Base-by-base conservation (phyloP, 2,113 vertebrate genomes). In the Pituophis catenifer region DNA sequence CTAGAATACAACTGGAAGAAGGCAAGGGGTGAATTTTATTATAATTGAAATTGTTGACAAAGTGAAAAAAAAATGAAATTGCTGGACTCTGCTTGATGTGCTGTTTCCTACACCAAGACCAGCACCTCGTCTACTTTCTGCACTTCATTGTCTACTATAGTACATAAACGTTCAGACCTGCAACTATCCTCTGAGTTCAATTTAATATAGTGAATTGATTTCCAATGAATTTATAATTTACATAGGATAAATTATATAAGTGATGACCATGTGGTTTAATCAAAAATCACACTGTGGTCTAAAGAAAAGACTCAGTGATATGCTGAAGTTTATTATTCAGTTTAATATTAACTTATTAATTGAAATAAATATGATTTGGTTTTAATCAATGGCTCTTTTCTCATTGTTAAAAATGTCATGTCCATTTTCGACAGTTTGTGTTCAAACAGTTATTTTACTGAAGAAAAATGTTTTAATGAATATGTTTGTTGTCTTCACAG, bases 171-270 rank as follows among this genome's bases (percentile, higher is more conserved):
- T 92, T 87, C 86, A 55, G 50, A 75, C 50, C 59, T 92, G 59
- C 59, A 92, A 87, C 50, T 92, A 52, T 87, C 70, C 86, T 54
- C 58, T 92, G 86, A 75, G 50, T 92, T 62, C 59, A 89, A 75
- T 92, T 92, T 92, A 86, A 89, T 29, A 54, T 48, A 54, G 48
- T 89, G 58, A 62, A 92, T 92, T 13, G 86, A 92, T 92, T 92
- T 89, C 50, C 91, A 59, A 75, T 70, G 59, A 92, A 92, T 75
- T 70, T 23, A 65, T 92, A 89, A 86, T 88, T 92, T 89, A 55
- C 88, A 89, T 52, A 92, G 50, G 19, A 55, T 89, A 81, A 81
- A 81, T 81, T 81, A 38, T 81, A 70, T 88, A 92, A 70, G 52
- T 89, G 54, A 53, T 88, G 10, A 54, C 54, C 23, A 70, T 54